Evolutionary conservation across 2,113 vertebrate genomes (phyloP), one percentile per base, ranked within the genome.

Genomic region (Zosterops japonicus): DNA sequence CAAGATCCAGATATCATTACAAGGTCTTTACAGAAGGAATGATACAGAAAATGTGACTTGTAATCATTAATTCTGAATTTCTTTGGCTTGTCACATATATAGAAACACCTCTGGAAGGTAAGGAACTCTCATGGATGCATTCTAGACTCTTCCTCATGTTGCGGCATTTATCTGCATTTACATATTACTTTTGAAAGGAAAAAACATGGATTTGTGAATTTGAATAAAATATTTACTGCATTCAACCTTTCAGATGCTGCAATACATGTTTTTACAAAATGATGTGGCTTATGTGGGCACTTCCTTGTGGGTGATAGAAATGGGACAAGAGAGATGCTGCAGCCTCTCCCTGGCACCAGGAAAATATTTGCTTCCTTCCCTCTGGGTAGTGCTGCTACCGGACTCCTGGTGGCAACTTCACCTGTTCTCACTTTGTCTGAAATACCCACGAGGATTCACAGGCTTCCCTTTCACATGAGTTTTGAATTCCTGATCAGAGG

Each of bases 311-410:
- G 16, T 61, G 53, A 64, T 6, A 59, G 14, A 84, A 85, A 46
- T 57, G 36, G 29, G 29, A 60, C 14, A 53, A 8, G 13, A n/a
- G 19, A 59, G 59, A 29, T 23, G 22, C 17, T 72, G 17, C 50
- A 80, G 68, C 16, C 20, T 53, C 41, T 67, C 11, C n/a, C 50
- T 27, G 67, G 35, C 24, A 71, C 29, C 63, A 47, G 9, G 46
- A 81, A 65, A 70, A 39, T 2, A 4, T 9, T 63, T 52, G 1
- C 23, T 77, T 80, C 22, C 61, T 84, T 67, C 13, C 42, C 33
- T 74, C 24, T 0, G 0, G 20, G 16, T 33, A 60, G 8, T 0
- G 0, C 47, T 79, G 49, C 29, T 33, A 20, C 24, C 2, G 0
- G 1, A 47, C n/a, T 36, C 23, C 25, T 24, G 11, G 22, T 20